Conservation (phyloP, 2,113 vertebrate genomes). For the Odontesthes bonariensis region DNA sequence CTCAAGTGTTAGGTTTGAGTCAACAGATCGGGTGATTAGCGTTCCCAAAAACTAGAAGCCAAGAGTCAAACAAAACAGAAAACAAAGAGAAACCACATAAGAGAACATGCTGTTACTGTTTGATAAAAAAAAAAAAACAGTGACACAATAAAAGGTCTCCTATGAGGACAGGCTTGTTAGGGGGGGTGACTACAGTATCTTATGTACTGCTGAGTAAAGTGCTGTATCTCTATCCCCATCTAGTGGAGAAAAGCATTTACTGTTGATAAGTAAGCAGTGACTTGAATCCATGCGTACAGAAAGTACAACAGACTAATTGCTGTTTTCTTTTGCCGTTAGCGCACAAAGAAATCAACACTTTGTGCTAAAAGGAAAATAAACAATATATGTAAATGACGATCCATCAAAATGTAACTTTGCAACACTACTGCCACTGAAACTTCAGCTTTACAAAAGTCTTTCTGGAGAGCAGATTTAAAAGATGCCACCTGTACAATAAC, state of each 20-base stretch:
- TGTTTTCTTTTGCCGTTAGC: not conserved
- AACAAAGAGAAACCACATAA: constrained; percentile 1
- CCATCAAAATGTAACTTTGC: no score
- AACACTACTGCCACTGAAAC: no score
- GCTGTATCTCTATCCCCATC: constrained; percentile 71
- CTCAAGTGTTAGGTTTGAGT: constrained; percentile 11
- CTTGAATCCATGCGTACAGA: no score
- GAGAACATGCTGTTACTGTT: constrained; percentile 19
- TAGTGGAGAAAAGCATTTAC: constrained; percentile 59
- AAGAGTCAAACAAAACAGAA: not conserved
- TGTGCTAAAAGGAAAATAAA: no score
- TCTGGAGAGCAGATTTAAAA: no score
- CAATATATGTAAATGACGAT: no score
- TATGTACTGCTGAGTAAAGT: not conserved
- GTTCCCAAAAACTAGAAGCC: not conserved
- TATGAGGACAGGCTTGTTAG: not conserved
- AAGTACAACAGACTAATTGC: not conserved
- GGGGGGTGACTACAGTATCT: not conserved
- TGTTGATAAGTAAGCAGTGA: not conserved
- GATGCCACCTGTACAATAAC: no score
- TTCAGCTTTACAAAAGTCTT: no score
- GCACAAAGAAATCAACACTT: no score
- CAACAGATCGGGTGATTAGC: not conserved
- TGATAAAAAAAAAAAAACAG: constrained; percentile 7
- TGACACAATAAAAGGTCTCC: not conserved